Conservation (phyloP, 1,140 invertebrate genomes). For the Camponotus floridanus region DNA sequence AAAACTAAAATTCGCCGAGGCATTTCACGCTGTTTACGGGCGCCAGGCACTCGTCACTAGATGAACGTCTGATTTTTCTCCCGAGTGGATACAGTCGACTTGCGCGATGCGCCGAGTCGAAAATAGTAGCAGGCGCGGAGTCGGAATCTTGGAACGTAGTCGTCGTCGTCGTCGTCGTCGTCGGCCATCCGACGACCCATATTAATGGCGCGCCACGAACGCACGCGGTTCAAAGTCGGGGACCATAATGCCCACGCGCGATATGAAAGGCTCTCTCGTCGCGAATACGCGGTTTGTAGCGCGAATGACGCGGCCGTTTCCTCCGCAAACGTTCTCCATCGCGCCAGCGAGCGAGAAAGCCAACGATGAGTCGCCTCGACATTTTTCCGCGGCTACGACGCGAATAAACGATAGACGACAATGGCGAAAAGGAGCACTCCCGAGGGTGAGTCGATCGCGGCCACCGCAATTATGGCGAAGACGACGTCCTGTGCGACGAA, state of each 20-base stretch:
- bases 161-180: conserved; percentile 37
- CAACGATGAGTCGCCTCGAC: not conserved
- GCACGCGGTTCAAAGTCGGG: conserved; percentile 45
- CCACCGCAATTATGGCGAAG: conserved; percentile 67
- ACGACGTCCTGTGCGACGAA: conserved; percentile 61
- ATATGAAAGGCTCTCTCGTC: conserved; percentile 63
- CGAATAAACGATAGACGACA: not conserved
- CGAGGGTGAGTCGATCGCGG: conserved; percentile 12
- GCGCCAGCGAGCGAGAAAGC: not conserved
- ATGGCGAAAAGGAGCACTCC: conserved; percentile 1
- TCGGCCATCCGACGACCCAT: conserved; percentile 59
- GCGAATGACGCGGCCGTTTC: conserved; percentile 22
- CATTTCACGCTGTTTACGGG: conserved; percentile 38
- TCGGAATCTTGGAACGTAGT: conserved; percentile 62
- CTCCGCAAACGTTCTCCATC: not conserved
- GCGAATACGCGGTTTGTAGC: conserved; percentile 8
- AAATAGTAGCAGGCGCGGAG: conserved; percentile 51
- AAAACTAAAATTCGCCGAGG: not conserved
- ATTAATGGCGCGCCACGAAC: conserved; percentile 59
- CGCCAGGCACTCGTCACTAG: conserved; percentile 14
- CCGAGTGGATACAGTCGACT: conserved; percentile 31
- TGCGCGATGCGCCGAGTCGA: conserved; percentile 30
- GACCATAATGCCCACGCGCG: conserved; percentile 55
- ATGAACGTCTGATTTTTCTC: conserved; percentile 44
- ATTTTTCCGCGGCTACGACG: conserved; percentile 50